Conservation (phyloP, 2,113 vertebrate species). For the Cebus imitator region DNA sequence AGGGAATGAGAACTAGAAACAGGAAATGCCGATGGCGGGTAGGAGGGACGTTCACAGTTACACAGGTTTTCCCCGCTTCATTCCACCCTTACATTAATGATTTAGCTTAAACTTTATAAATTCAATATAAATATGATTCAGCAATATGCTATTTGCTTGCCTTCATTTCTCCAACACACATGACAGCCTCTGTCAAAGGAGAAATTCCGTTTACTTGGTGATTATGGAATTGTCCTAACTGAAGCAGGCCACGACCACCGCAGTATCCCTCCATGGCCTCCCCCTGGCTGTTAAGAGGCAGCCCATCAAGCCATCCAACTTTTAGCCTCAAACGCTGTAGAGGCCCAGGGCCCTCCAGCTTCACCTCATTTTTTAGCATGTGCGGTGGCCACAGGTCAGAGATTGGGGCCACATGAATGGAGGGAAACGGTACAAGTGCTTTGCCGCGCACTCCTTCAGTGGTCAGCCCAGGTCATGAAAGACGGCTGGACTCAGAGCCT, state of each 20-base stretch:
- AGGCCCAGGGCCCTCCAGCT: not conserved
- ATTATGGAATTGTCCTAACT: not conserved
- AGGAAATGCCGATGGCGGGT: rapidly evolving
- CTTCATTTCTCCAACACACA: too few relatives aligned
- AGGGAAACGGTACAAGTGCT: rapidly evolving
- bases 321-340: rapidly evolving
- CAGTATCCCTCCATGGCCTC: rapidly evolving
- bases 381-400: not conserved
- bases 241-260: not conserved
- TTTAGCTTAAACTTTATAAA: too few relatives aligned
- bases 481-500: rapidly evolving
- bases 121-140: not conserved
- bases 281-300: not conserved
- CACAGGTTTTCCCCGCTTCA: rapidly evolving
- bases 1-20: not conserved
- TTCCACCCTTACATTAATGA: not conserved
- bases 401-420: rapidly evolving
- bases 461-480: rapidly evolving
- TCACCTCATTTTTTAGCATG: not conserved
- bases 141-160: not conserved
- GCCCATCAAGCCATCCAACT: not conserved
- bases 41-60: rapidly evolving
- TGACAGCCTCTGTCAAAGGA: not conserved
- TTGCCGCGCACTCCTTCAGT: rapidly evolving
- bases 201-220: not conserved